Evolutionary conservation across 30 jellyfish, hydroid and myxozoan genomes (phyloP).

Genomic region (Clytia hemisphaerica): DNA sequence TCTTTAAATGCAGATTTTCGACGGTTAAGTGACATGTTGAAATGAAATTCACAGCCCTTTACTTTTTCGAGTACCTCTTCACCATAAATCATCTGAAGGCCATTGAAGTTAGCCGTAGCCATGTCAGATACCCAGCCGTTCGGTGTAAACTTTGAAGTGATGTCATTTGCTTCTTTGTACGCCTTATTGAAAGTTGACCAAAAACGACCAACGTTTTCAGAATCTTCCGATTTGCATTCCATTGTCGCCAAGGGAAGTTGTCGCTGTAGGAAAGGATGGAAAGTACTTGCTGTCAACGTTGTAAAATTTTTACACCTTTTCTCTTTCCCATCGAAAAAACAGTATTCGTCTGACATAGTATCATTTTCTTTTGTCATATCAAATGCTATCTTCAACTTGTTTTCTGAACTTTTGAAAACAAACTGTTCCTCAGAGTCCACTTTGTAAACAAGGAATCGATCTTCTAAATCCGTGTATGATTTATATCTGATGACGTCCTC

Average conservation of each 20-base stretch:
- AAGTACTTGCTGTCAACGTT: background rate
- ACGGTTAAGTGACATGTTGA: no score
- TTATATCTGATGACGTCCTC: background rate
- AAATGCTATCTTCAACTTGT: background rate
- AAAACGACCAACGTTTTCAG: background rate
- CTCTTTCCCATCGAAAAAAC: no score
- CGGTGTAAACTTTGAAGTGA: background rate
- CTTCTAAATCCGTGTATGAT: background rate
- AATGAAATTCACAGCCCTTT: no score
- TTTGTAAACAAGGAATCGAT: background rate
- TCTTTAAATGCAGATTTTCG: no score
- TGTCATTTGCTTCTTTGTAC: background rate
- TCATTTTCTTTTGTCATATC: background rate
- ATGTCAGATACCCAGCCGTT: background rate
- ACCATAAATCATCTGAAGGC: background rate
- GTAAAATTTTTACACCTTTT: background rate
- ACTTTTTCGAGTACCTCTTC: no score
- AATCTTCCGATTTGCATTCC: background rate
- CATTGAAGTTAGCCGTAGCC: slow-evolving; percentile 10
- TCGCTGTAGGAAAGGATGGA: background rate
- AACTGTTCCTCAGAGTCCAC: background rate
- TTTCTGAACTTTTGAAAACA: background rate
- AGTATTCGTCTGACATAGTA: background rate
- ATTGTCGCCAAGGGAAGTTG: background rate
- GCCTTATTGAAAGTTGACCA: no score